Evolutionary conservation across 2,113 vertebrate genomes (phyloP), one percentile per base, ranked within the genome.

Genomic region (Psephotus haematonotus): DNA sequence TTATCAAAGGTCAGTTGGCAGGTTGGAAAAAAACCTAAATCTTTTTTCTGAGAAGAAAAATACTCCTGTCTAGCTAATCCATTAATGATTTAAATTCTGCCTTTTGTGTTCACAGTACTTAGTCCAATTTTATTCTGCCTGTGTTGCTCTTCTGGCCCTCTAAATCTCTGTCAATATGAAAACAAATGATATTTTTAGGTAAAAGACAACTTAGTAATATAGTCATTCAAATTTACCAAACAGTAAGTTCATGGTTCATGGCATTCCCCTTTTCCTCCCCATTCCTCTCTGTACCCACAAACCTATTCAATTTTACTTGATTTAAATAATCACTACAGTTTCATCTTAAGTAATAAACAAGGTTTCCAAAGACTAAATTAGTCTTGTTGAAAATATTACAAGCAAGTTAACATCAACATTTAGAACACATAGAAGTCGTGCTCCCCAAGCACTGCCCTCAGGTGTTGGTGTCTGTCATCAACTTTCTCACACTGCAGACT

Each of bases 1-100:
- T 91, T 95, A 92, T 62, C 22, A 85, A 95, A 84, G 57, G 78
- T 94, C 70, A 87, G 22, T 52, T 93, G 63, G 19, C 33, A 82
- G 49, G 23, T 25, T 90, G 28, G 35, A 35, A 90, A 94, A 72
- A 81, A 81, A 50, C 8, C 8, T 39, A n/a, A 41, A 33, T 81
- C 22, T 47, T 84, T 91, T 46, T 72, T 53, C 55, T 75, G 31
- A 79, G 65, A 37, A 92, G 67, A 95, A 69, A 68, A 91, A 76
- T 71, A 74, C 74, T 82, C 11, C 46, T 75, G 15, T 60, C 69
- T 64, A 83, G 19, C n/a, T 92, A 96, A 95, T 92, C 57, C 69
- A 60, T 78, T 75, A 88, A 43, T 63, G 50, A 86, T 35, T 91
- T 63, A 84, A 92, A 93, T 92, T 59, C 67, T 86, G 53, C 60